A percentile compares a stretch with the other conserved stretches of the same genome.
Conservation (phyloP, 2,113 vertebrate species). For the Scalopus aquaticus region DNA sequence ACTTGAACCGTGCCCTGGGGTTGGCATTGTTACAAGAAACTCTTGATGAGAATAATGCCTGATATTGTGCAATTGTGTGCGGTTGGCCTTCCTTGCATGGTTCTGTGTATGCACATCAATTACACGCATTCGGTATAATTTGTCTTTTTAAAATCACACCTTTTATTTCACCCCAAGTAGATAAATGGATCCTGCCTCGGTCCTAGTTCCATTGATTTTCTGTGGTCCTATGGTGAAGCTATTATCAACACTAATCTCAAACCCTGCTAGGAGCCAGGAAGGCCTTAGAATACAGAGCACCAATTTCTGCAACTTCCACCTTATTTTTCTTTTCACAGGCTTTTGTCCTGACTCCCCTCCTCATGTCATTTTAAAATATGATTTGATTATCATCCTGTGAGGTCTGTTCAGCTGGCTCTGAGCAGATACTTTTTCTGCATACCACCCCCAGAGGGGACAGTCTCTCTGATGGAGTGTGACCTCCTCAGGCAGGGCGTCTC, state of each 20-base stretch:
- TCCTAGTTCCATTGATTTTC: conserved; percentile 77
- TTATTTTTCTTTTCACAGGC: conserved; percentile 54
- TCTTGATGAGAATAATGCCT: conserved; percentile 70
- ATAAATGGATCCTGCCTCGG: conserved; percentile 79
- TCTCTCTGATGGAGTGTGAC: background rate
- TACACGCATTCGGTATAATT: conserved; percentile 71
- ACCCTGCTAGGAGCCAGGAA: conserved; percentile 69
- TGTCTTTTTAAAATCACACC: conserved; percentile 81
- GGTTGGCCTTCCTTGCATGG: conserved; percentile 51
- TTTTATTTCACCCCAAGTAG: conserved; percentile 79
- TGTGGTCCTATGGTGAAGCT: conserved; percentile 76
- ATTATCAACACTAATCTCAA: conserved; percentile 81
- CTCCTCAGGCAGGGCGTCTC: background rate
- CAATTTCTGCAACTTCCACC: conserved; percentile 61
- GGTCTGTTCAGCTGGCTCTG: conserved; percentile 23
- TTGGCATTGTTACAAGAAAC: conserved; percentile 70
- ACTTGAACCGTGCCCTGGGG: conserved; percentile 62
- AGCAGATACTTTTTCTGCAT: background rate
- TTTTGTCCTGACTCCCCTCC: conserved; percentile 61
- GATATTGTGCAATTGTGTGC: conserved; percentile 42
- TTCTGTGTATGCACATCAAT: conserved; percentile 76
- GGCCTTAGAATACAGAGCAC: conserved; percentile 68
- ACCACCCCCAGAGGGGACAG: background rate
- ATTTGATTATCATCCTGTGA: conserved; percentile 66
- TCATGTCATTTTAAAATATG: conserved; percentile 73